phyloP scores from a whole-genome alignment of 1,140 invertebrate genomes.

The Drosophila bifasciata region DNA sequence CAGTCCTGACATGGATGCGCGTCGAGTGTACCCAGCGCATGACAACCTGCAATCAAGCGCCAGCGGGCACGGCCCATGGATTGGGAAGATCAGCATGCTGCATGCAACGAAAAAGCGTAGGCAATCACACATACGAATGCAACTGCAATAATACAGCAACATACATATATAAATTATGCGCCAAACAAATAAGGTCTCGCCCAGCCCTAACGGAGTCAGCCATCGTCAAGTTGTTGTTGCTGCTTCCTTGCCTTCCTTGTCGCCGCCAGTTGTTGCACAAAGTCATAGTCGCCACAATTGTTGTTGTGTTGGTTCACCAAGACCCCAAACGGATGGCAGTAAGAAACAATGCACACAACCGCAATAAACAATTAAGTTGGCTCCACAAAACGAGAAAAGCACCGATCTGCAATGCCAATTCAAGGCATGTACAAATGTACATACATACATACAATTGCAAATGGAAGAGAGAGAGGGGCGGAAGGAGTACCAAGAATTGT shows the following conservation, averaged over 20 bases:
- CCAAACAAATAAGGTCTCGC: constrained; percentile 73
- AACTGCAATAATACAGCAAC: constrained; percentile 64
- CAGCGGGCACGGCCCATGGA: constrained; percentile 47
- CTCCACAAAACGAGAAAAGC: constrained; percentile 36
- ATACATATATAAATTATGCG: constrained; percentile 76
- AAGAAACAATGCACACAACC: constrained; percentile 48
- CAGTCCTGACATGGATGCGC: constrained; percentile 58
- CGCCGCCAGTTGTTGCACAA: constrained; percentile 49
- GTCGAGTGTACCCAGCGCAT: constrained; percentile 49
- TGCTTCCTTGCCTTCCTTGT: constrained; percentile 30
- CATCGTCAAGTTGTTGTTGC: constrained; percentile 58
- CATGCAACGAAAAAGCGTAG: constrained; percentile 46
- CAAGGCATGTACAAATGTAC: constrained; percentile 8
- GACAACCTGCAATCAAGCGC: constrained; percentile 77
- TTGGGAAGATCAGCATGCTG: constrained; percentile 34
- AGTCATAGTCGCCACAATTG: constrained; percentile 60
- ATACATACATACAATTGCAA: not conserved
- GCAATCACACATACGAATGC: constrained; percentile 6
- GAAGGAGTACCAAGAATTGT: constrained; percentile 13
- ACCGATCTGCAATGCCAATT: constrained; percentile 24
- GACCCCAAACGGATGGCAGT: constrained; percentile 23
- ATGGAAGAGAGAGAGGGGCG: constrained; percentile 12
- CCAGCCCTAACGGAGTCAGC: constrained; percentile 39
- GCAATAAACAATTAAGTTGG: constrained; percentile 65
- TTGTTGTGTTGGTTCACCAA: constrained; percentile 13